Evolutionary conservation across 2,113 vertebrate genomes (phyloP).

Genomic region (Caranx melampygus): DNA sequence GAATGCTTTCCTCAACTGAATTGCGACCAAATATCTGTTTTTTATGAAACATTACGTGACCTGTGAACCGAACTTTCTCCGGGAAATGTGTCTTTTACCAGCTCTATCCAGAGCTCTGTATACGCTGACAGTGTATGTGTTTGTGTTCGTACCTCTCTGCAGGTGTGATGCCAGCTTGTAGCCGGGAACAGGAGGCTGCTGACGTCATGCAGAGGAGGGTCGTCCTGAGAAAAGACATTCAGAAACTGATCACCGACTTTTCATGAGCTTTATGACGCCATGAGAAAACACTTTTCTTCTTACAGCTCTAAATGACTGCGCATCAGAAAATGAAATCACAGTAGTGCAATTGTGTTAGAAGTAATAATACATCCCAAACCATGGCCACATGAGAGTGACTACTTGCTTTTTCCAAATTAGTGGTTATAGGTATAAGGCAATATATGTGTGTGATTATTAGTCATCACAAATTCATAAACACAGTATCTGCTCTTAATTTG

Average conservation of each 20-base stretch:
- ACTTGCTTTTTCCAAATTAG: neutral
- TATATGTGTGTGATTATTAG: too few species aligned
- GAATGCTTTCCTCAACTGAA: too few species aligned
- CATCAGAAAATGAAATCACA: neutral
- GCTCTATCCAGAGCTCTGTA: neutral
- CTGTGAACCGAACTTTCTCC: too few species aligned
- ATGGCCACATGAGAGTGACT: neutral
- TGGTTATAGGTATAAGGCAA: too few species aligned
- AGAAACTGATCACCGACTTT: neutral
- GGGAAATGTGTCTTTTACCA: neutral
- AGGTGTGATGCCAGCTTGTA: neutral
- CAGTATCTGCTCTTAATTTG: neutral
- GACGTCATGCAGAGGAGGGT: neutral
- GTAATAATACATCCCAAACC: neutral
- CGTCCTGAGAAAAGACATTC: neutral
- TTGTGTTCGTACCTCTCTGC: neutral
- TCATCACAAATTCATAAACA: neutral
- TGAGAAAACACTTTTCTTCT: neutral
- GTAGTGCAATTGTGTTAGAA: too few species aligned
- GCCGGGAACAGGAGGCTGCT: neutral
- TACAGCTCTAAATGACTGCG: neutral
- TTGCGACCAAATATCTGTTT: too few species aligned
- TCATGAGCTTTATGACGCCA: neutral
- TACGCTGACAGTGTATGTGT: neutral
- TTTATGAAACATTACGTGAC: too few species aligned